Conservation (phyloP, 2,797 vertebrate genomes). For the Craterocephalus amniculus region DNA sequence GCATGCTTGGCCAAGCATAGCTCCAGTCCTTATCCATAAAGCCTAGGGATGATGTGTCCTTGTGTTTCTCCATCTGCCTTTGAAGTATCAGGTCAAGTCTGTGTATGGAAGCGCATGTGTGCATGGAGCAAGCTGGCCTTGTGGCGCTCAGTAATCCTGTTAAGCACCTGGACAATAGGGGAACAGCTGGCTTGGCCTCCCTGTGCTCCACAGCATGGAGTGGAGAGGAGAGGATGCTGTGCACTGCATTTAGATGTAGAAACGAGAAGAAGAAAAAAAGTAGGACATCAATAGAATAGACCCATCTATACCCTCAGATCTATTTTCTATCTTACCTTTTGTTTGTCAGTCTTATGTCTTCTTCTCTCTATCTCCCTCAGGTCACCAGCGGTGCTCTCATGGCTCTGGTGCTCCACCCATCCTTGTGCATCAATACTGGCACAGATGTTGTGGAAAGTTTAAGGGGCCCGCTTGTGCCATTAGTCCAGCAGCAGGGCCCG, state of each 20-base stretch:
- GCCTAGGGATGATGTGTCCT: slow-evolving; percentile 47
- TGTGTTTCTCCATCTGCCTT: slow-evolving; percentile 44
- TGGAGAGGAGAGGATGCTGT: slow-evolving; percentile 43
- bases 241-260: slow-evolving; percentile 34
- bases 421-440: slow-evolving; percentile 71
- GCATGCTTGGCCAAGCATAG: slow-evolving; percentile 33
- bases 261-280: slow-evolving; percentile 10
- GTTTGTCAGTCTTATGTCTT: slow-evolving; percentile 24
- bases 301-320: slow-evolving; percentile 35
- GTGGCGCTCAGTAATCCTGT: slow-evolving; percentile 75
- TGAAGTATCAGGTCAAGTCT: slow-evolving; percentile 62
- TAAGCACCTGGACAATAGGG: slow-evolving; percentile 82
- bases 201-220: slow-evolving; percentile 37
- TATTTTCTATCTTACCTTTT: slow-evolving; percentile 9
- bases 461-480: slow-evolving; percentile 77
- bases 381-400: slow-evolving; percentile 8
- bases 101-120: slow-evolving; percentile 29
- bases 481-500: slow-evolving; percentile 67
- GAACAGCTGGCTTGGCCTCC: slow-evolving; percentile 81
- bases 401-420: slow-evolving; percentile 52
- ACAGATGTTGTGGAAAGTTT: slow-evolving; percentile 80
- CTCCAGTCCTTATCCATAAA: slow-evolving; percentile 30
- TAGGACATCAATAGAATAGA: background rate
- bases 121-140: slow-evolving; percentile 42
- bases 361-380: slow-evolving; percentile 18